Base-by-base conservation (phyloP, 2,113 vertebrate species). In the Xenopus laevis region DNA sequence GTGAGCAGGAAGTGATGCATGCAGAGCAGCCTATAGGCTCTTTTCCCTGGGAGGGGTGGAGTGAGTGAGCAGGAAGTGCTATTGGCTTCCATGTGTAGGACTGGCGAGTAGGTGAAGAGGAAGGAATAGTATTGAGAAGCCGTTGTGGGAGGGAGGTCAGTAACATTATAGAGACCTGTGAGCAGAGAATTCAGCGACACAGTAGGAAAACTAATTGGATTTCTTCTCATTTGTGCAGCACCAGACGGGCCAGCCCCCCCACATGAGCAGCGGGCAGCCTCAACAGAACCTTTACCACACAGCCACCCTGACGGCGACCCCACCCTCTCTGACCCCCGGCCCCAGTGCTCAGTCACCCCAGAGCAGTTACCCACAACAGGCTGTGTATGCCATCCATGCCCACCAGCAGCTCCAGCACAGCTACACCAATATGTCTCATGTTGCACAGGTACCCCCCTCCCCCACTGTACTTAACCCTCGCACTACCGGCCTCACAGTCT, bases 261-360 rank as follows among this genome's bases (percentile, higher is more conserved):
- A 89, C 76, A 91, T 95, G 84, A 83, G 83, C 78, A 89, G 91
- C 12, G 94, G 91, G 76, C 94, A 92, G 69, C 91, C 92, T 20
- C 95, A 94, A 88, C 90, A 94, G 81, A 89, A 82, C 45, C 79
- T 97, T 78, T 97, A 96, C 85, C 95, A 97, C 84, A 91, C 95
- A 30, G 93, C 92, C 72, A 90, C 91, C 10, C 83, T 96, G 79
- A 93, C 94, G 33, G 93, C 91, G 50, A 96, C 93, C 0, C 95
- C 94, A 1, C 94, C 94, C 61, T 95, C 93, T 87, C 86, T 97
- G 87, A 93, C 93, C 0, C 94, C 94, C 3, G 95, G 94, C 72
- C 95, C 95, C 82, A 93, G 80, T 20, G 83, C 88, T 45, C 87
- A 93, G 64, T 95, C 94, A 68, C 94, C 95, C 57, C 94, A 96